Evolutionary conservation across 2,888 invertebrate species (phyloP), one percentile per base, ranked within the genome.

Genomic region (Oscheius sp.): DNA sequence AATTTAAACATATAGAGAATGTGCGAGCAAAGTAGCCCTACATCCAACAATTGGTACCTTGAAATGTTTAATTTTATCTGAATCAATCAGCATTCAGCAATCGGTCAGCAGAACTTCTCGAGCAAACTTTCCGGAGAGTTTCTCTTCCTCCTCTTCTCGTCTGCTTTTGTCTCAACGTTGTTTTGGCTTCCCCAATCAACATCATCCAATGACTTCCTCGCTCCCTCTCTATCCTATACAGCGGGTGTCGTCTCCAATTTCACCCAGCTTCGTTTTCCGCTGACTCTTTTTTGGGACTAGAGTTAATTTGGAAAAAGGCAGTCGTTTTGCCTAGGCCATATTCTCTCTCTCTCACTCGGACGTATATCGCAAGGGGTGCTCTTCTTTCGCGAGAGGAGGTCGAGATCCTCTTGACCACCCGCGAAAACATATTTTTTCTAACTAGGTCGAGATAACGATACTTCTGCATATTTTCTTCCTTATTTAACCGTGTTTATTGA

Each of bases 111-210:
- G n/a, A n/a, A n/a, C n/a, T n/a, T n/a, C n/a, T n/a, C n/a, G n/a
- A n/a, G n/a, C n/a, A n/a, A n/a, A n/a, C n/a, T n/a, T n/a, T n/a
- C n/a, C n/a, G n/a, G n/a, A n/a, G n/a, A n/a, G n/a, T n/a, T n/a
- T n/a, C n/a, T n/a, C n/a, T n/a, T n/a, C n/a, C n/a, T n/a, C n/a
- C n/a, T n/a, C n/a, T 53, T 18, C 53, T 12, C 53, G 53, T 53
- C 23, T 53, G 21, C 21, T 12, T 18, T 53, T 35, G 35, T 35
- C 35, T 35, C 35, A 9, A 6, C 58, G 35, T 21, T 58, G 58
- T 58, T 58, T 58, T 58, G 58, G 58, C 58, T 25, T 3, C 9
- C 35, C 58, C 58, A 16, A 27, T 29, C 35, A 58, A 58, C 58
- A 58, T 29, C 29, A 49, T 16, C n/a, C 49, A n/a, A 16, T 49